Conservation (phyloP, 2,888 invertebrate genomes). For the Punctoribates punctum region DNA sequence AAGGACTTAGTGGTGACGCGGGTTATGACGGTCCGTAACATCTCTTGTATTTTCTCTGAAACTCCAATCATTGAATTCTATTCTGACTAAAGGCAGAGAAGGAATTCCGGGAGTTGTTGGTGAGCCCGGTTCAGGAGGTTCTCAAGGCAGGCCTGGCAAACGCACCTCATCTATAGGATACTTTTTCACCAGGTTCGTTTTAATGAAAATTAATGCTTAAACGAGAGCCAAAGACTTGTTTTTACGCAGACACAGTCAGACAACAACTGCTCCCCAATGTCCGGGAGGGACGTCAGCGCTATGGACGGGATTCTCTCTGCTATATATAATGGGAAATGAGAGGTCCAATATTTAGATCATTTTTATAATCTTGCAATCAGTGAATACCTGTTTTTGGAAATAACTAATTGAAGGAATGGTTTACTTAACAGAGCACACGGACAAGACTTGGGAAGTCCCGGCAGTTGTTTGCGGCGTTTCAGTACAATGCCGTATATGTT, state of each 20-base stretch:
- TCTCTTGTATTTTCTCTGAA: too few species aligned
- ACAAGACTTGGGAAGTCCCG: conserved; percentile 65
- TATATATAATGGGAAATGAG: conserved; percentile 95
- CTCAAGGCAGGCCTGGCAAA: background rate
- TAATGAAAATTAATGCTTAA: background rate
- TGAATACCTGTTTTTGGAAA: too few species aligned
- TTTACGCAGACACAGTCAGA: conserved; percentile 92
- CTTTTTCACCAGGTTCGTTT: conserved; percentile 40
- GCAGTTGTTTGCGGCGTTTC: conserved; percentile 88
- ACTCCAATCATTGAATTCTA: too few species aligned
- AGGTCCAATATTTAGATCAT: too few species aligned
- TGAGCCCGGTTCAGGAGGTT: conserved; percentile 3
- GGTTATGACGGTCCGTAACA: conserved; percentile 39
- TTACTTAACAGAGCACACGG: conserved; percentile 38
- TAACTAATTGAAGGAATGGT: background rate
- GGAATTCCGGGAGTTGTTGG: conserved; percentile 3
- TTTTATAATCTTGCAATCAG: too few species aligned
- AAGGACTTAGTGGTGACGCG: conserved; percentile 4
- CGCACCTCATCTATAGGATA: conserved; percentile 37
- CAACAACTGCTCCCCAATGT: conserved; percentile 72
- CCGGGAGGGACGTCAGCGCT: conserved; percentile 77
- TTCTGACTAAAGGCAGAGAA: conserved; percentile 10
- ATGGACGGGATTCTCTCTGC: conserved; percentile 94
- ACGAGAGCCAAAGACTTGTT: too few species aligned
- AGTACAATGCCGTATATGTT: conserved; percentile 95